Evolutionary conservation across 1,140 invertebrate species (phyloP).

Genomic region (Episyrphus balteatus): DNA sequence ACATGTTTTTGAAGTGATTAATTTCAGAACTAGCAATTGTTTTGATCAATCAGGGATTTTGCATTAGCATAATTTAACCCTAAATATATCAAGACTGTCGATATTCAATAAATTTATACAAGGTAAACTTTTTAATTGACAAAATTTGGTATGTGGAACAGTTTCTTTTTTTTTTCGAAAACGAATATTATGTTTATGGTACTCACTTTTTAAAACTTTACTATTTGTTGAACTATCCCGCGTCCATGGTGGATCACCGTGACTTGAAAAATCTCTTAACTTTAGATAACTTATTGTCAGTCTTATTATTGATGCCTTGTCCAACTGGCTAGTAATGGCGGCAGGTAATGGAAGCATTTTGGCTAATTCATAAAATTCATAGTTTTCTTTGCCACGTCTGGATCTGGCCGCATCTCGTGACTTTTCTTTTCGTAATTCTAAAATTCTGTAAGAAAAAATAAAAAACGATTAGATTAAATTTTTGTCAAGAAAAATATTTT

Average conservation of each 20-base stretch:
- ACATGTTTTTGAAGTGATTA: too few species aligned
- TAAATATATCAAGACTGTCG: too few species aligned
- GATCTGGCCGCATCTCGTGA: conserved; percentile 91
- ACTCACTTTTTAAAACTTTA: conserved; percentile 78
- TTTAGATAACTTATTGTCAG: conserved; percentile 96
- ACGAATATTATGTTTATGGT: too few species aligned
- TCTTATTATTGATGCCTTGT: conserved; percentile 97
- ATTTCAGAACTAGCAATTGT: too few species aligned
- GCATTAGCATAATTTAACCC: too few species aligned
- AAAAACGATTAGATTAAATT: neutral
- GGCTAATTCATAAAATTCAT: conserved; percentile 95
- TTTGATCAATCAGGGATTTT: too few species aligned
- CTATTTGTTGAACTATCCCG: conserved; percentile 59
- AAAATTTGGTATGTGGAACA: too few species aligned
- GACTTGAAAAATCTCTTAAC: conserved; percentile 85
- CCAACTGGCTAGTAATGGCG: conserved; percentile 93
- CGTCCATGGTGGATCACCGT: conserved; percentile 92
- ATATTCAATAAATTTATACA: too few species aligned
- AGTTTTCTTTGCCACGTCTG: conserved; percentile 92
- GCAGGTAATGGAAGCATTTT: conserved; percentile 93
- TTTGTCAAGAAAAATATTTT: too few species aligned
- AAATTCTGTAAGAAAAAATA: conserved; percentile 64
- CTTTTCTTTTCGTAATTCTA: conserved; percentile 94
- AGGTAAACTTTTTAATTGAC: too few species aligned
- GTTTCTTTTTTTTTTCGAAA: too few species aligned